phyloP scores from a whole-genome alignment of 2,888 invertebrate species.

The Tetropium fuscum region DNA sequence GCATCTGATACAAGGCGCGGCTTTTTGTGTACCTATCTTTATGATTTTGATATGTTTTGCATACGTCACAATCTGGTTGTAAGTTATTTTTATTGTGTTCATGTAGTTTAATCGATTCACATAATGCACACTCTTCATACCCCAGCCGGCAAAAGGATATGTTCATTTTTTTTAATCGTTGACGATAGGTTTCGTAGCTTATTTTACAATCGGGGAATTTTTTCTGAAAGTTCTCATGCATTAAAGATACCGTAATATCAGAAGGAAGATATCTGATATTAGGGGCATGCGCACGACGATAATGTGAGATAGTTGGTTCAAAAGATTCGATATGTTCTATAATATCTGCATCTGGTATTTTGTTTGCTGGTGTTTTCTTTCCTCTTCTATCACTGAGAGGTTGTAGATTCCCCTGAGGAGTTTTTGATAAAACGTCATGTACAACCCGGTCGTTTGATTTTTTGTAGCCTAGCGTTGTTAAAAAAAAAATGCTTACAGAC shows the following conservation, averaged over 20 bases:
- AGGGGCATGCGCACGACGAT: conserved; percentile 9
- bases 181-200: conserved; percentile 1
- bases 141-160: not conserved
- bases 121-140: too few relatives aligned
- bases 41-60: too few relatives aligned
- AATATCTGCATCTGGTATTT: not conserved
- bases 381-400: not conserved
- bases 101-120: too few relatives aligned
- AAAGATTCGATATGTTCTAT: not conserved
- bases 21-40: too few relatives aligned
- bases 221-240: conserved; percentile 7
- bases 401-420: not conserved
- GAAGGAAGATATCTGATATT: conserved; percentile 11
- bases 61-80: too few relatives aligned
- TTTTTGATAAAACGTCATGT: not conserved
- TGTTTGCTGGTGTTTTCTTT: not conserved
- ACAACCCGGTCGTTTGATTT: not conserved
- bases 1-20: too few relatives aligned
- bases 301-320: not conserved
- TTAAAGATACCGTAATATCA: conserved; percentile 7
- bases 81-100: too few relatives aligned
- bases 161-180: not conserved
- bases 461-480: not conserved
- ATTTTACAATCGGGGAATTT: not conserved
- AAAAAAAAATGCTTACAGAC: not conserved